Percentiles rank a stretch among this genome's conserved stretches.
These are phyloP conservation scores for Mythimna vitellina DNA, from an alignment of 2,888 invertebrate species.

Conservation along the genomic window DNA sequence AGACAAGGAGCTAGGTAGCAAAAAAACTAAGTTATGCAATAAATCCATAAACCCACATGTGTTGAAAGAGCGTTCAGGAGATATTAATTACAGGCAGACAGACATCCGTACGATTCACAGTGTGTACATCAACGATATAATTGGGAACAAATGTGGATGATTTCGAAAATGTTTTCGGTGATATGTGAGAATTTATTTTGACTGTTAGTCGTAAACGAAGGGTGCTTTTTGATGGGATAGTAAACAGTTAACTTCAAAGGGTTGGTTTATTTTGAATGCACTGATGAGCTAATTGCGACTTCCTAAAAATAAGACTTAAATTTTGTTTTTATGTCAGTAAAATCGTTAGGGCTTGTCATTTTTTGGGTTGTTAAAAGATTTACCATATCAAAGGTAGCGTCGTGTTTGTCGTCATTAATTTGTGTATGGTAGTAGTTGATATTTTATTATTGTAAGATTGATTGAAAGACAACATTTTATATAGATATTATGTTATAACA, in stretches of 20 bases:
- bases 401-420: not conserved
- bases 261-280: slow-evolving; percentile 62
- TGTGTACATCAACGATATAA: slow-evolving; percentile 85
- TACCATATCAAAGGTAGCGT: not conserved
- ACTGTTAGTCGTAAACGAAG: slow-evolving; percentile 61
- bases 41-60: slow-evolving; percentile 84
- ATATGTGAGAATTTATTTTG: slow-evolving; percentile 72
- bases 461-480: too few relatives aligned
- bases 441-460: not conserved
- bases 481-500: too few relatives aligned
- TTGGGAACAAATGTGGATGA: slow-evolving; percentile 86
- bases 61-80: slow-evolving; percentile 79
- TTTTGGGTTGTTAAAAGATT: slow-evolving; percentile 9
- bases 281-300: slow-evolving; percentile 61
- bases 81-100: slow-evolving; percentile 84
- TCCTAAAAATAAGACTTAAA: slow-evolving; percentile 58
- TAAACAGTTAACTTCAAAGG: slow-evolving; percentile 69
- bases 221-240: slow-evolving; percentile 64
- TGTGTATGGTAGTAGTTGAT: not conserved
- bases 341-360: slow-evolving; percentile 12
- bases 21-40: slow-evolving; percentile 75
- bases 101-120: slow-evolving; percentile 81
- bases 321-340: slow-evolving; percentile 41
- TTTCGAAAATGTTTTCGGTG: slow-evolving; percentile 64
- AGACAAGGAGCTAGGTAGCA: slow-evolving; percentile 44